Conservation (phyloP, 1,140 invertebrate species). For the Tenebrio molitor region DNA sequence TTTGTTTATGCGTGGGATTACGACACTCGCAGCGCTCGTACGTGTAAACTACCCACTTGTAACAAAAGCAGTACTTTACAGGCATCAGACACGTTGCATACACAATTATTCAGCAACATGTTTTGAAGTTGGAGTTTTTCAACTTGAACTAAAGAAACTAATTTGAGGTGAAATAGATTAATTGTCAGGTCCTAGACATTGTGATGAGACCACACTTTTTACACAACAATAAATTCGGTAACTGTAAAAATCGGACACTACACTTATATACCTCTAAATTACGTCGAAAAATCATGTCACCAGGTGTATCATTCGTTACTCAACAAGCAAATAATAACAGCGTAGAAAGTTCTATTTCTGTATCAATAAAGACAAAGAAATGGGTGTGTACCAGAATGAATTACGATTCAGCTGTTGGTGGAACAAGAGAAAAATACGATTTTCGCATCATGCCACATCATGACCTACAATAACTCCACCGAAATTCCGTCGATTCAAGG, state of each 20-base stretch:
- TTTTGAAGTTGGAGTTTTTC: no score
- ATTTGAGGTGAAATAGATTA: no score
- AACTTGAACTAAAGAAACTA: no score
- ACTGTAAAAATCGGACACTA: constrained; percentile 22
- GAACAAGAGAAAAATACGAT: neutral
- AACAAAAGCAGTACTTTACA: no score
- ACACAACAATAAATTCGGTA: constrained; percentile 6
- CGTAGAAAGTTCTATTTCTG: constrained; percentile 3
- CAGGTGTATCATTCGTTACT: neutral
- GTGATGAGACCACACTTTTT: constrained; percentile 14
- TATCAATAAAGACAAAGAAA: neutral
- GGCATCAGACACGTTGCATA: no score
- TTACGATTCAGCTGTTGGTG: no score
- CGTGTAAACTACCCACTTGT: no score
- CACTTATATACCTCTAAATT: constrained; percentile 5
- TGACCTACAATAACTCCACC: constrained; percentile 29
- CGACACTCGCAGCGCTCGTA: no score
- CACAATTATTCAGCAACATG: no score
- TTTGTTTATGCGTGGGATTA: no score
- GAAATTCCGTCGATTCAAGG: constrained; percentile 8
- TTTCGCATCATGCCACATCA: constrained; percentile 21
- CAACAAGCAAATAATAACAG: constrained; percentile 5
- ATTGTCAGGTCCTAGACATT: no score
- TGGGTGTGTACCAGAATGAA: constrained; percentile 3
- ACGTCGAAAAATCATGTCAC: constrained; percentile 9